phyloP scores from a whole-genome alignment of 1,140 invertebrate species.

The Hermetia illucens region DNA sequence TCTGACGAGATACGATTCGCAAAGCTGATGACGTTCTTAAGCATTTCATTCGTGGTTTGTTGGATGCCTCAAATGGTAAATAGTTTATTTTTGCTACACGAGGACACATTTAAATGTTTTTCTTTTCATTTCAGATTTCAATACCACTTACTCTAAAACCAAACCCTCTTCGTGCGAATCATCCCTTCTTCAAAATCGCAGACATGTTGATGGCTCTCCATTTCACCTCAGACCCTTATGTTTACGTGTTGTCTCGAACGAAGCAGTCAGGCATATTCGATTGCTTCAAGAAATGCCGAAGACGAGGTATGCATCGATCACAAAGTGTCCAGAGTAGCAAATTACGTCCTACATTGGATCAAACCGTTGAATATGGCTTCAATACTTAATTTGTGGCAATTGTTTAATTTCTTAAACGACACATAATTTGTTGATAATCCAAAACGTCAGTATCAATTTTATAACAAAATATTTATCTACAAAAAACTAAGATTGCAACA shows the following conservation, averaged over 20 bases:
- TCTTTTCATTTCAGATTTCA: conserved; percentile 40
- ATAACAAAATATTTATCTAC: no score
- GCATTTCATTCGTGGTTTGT: conserved; percentile 65
- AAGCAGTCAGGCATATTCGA: conserved; percentile 21
- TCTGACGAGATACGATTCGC: conserved; percentile 71
- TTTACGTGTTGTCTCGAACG: conserved; percentile 59
- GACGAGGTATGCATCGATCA: conserved; percentile 17
- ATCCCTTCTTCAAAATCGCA: conserved; percentile 34
- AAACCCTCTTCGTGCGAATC: conserved; percentile 14
- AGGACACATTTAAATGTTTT: background rate
- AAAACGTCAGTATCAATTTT: no score
- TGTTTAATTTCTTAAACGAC: no score
- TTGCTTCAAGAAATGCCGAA: conserved; percentile 22
- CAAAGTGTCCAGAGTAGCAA: conserved; percentile 28
- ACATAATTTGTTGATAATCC: no score
- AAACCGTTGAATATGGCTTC: no score
- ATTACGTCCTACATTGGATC: conserved; percentile 17
- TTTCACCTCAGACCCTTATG: conserved; percentile 66
- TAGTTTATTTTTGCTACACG: conserved; percentile 7
- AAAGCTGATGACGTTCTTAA: conserved; percentile 65
- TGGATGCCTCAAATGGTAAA: conserved; percentile 79
- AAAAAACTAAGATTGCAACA: no score
- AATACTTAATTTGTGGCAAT: no score
- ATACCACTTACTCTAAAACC: conserved; percentile 45
- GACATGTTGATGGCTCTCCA: conserved; percentile 67